phyloP scores from a whole-genome alignment of 1,140 invertebrate genomes.

The Rhopalosiphum maidis region DNA sequence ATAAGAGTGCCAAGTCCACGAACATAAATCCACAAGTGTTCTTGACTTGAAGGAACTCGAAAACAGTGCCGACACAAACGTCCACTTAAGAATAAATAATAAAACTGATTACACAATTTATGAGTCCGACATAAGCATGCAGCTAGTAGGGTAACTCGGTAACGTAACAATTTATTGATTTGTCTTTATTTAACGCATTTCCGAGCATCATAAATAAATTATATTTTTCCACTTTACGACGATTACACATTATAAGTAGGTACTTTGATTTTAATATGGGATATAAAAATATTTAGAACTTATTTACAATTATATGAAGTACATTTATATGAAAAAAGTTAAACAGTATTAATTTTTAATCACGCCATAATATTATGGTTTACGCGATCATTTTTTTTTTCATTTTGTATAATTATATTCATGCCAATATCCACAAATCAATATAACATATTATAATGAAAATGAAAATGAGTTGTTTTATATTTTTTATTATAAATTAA shows the following conservation, averaged over 20 bases:
- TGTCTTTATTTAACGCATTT: neutral
- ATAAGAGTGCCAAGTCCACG: conserved; percentile 15
- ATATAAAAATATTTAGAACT: neutral
- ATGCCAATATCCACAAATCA: neutral
- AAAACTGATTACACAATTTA: conserved; percentile 31
- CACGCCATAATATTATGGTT: neutral
- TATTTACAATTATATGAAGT: neutral
- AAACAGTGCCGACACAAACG: conserved; percentile 34
- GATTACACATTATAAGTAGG: neutral
- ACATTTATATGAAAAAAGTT: neutral
- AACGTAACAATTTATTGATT: neutral
- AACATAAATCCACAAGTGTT: conserved; percentile 52
- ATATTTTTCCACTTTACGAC: neutral
- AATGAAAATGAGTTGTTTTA: neutral
- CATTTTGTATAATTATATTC: neutral
- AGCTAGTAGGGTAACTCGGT: neutral
- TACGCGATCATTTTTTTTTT: neutral
- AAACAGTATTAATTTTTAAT: neutral
- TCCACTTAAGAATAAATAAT: conserved; percentile 46
- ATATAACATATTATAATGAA: neutral
- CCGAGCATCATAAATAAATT: neutral
- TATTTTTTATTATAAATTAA: neutral
- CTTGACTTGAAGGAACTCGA: conserved; percentile 38
- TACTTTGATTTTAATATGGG: neutral
- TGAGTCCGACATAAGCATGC: neutral